These are phyloP conservation scores for Knipowitschia caucasica DNA, from an alignment of 2,797 vertebrate species.

Conservation along the genomic window DNA sequence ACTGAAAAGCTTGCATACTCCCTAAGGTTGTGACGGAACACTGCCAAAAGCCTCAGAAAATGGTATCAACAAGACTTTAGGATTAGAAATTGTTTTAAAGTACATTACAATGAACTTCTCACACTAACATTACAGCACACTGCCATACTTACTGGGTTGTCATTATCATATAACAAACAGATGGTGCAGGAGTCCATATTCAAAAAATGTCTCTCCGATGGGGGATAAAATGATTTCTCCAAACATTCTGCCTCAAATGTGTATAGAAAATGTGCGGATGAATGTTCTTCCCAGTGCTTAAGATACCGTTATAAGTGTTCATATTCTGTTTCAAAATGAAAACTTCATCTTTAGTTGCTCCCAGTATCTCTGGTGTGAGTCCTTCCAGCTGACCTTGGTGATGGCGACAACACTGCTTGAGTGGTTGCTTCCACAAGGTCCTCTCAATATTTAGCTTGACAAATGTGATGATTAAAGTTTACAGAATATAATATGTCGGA, in stretches of 20 bases:
- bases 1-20: conserved; percentile 79
- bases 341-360: background rate
- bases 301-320: background rate
- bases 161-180: conserved; percentile 38
- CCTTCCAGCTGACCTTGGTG: background rate
- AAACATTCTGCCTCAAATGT: background rate
- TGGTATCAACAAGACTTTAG: conserved; percentile 72
- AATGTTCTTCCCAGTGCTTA: background rate
- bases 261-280: background rate
- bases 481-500: conserved; percentile 21
- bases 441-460: conserved; percentile 21
- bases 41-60: conserved; percentile 67
- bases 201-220: background rate
- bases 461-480: conserved; percentile 21
- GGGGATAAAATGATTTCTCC: background rate
- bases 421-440: conserved; percentile 8
- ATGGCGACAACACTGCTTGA: conserved; percentile 11
- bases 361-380: background rate
- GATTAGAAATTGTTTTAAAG: conserved; percentile 82
- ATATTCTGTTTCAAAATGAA: background rate
- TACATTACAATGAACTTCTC: conserved; percentile 75
- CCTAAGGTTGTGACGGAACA: conserved; percentile 67
- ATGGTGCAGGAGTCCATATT: conserved; percentile 20
- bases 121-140: conserved; percentile 42
- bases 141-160: conserved; percentile 43